Evolutionary conservation across 2,888 invertebrate species (phyloP).

Genomic region (Xanthorhoe designata): DNA sequence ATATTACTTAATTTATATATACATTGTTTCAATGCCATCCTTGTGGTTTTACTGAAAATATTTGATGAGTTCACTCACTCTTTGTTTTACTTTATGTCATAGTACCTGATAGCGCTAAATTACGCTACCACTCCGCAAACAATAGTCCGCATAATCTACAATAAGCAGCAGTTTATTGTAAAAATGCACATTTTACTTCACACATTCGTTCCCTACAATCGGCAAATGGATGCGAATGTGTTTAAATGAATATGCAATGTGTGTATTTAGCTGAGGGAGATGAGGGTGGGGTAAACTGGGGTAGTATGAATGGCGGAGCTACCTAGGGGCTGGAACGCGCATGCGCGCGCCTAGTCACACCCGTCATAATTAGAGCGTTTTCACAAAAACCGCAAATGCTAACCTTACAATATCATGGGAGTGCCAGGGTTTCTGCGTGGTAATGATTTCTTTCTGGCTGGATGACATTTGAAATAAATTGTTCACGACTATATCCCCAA

Average conservation of each 20-base stretch:
- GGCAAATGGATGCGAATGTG: conserved; percentile 52
- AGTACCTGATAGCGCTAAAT: conserved; percentile 4
- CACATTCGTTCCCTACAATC: conserved; percentile 40
- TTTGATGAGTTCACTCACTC: conserved; percentile 4
- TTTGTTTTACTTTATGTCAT: conserved; percentile 1
- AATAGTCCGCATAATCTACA: conserved; percentile 13
- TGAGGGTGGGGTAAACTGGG: conserved; percentile 46
- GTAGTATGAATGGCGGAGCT: conserved; percentile 58
- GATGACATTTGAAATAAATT: too few species aligned
- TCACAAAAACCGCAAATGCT: conserved; percentile 53
- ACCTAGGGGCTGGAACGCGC: conserved; percentile 48
- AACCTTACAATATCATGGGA: conserved; percentile 35
- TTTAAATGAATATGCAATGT: conserved; percentile 62
- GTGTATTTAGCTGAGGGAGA: conserved; percentile 51
- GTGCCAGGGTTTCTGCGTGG: conserved; percentile 6
- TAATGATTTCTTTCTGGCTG: conserved; percentile 8
- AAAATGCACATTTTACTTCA: conserved; percentile 26
- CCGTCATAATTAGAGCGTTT: conserved; percentile 61
- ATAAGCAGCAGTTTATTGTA: conserved; percentile 23
- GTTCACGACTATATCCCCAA: too few species aligned
- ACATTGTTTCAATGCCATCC: background rate
- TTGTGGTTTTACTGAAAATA: background rate
- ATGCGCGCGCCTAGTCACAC: conserved; percentile 50
- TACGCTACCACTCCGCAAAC: conserved; percentile 2
- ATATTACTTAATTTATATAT: background rate